phyloP scores from a whole-genome alignment of 2,113 vertebrate species.

The Cephalophus harveyi region DNA sequence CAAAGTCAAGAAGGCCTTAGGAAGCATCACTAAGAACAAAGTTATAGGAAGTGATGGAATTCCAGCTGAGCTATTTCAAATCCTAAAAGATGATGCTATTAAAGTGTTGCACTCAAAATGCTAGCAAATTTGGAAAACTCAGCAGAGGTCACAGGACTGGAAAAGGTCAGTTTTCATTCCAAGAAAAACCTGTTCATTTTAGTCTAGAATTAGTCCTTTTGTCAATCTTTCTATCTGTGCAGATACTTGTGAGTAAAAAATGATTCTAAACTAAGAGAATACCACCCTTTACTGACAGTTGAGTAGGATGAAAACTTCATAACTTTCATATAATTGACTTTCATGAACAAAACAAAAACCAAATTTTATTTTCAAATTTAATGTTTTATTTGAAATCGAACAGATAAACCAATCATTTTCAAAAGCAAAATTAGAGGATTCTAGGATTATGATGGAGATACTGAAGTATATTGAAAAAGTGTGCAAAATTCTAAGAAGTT shows the following conservation, averaged over 20 bases:
- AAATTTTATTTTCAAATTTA: not conserved
- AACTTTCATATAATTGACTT: not conserved
- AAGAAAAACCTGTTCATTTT: not conserved
- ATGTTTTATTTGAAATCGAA: not conserved
- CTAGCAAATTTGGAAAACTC: too few relatives aligned
- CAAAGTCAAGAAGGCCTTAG: too few relatives aligned
- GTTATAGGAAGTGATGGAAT: too few relatives aligned
- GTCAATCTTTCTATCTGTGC: not conserved
- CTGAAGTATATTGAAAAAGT: not conserved
- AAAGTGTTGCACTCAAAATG: too few relatives aligned
- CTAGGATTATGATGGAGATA: not conserved
- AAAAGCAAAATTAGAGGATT: not conserved
- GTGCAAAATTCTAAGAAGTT: not conserved
- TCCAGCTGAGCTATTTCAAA: too few relatives aligned
- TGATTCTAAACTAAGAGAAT: not conserved
- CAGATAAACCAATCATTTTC: not conserved
- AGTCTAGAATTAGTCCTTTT: not conserved
- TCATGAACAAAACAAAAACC: not conserved
- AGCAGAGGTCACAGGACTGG: too few relatives aligned
- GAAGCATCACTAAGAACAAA: too few relatives aligned
- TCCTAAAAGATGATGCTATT: too few relatives aligned
- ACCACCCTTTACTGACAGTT: not conserved
- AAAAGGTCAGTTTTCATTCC: too few relatives aligned
- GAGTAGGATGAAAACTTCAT: not conserved
- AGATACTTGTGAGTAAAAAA: not conserved